A percentile compares a stretch with the other conserved stretches of the same genome.
phyloP scores from a whole-genome alignment of 2,888 invertebrate genomes.

The Nasonia oneida region DNA sequence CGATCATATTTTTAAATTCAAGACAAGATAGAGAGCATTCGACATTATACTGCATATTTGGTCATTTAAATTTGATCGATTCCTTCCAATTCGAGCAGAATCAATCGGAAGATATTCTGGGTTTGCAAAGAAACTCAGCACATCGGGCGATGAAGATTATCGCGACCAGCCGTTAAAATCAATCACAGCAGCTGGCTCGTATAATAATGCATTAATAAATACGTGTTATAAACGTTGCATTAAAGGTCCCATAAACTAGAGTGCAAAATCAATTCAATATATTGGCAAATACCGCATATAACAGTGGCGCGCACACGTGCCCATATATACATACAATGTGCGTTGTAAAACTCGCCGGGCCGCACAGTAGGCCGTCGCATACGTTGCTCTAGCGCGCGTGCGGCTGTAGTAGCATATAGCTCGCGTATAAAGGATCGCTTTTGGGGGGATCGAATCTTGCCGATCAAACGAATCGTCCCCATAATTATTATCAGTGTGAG shows the following conservation, averaged over 20 bases:
- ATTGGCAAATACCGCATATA: not conserved
- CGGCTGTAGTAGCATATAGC: not conserved
- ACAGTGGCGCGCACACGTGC: not conserved
- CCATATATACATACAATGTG: not conserved
- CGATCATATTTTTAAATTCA: no score
- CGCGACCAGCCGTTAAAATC: conserved; percentile 1
- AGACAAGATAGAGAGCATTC: not conserved
- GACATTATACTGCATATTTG: not conserved
- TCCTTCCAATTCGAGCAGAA: not conserved
- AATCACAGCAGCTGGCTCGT: not conserved
- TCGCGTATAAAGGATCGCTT: conserved; percentile 49
- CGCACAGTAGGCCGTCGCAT: not conserved
- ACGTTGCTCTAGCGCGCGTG: not conserved
- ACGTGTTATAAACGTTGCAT: conserved; percentile 2
- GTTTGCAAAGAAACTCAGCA: not conserved
- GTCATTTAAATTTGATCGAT: not conserved
- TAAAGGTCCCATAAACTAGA: conserved; percentile 2
- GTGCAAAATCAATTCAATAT: conserved; percentile 11
- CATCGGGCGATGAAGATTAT: not conserved
- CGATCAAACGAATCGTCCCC: conserved; percentile 61
- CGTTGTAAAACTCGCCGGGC: conserved; percentile 12
- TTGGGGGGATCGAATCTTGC: conserved; percentile 53
- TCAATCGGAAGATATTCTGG: not conserved
- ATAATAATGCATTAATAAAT: conserved; percentile 15
- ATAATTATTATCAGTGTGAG: conserved; percentile 56